Evolutionary conservation across 1,140 invertebrate genomes (phyloP).

Genomic region (Bombus pyrosoma): DNA sequence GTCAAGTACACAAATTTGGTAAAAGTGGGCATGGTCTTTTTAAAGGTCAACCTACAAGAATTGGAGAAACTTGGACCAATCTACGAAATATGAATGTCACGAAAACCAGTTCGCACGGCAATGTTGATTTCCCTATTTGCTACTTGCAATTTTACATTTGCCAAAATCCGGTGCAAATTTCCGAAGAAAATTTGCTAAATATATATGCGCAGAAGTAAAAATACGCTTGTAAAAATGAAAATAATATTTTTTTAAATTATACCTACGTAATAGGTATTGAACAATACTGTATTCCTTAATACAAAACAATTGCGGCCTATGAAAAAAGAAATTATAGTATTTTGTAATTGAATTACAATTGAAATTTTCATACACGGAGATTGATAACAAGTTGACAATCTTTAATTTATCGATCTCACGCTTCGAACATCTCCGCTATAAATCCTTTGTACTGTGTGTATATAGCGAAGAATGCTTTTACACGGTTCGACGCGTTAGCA

Average conservation of each 20-base stretch:
- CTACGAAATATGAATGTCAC: constrained; percentile 6
- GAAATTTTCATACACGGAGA: neutral
- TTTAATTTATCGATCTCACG: too few relatives aligned
- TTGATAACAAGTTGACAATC: neutral
- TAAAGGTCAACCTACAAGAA: neutral
- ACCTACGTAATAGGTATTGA: too few relatives aligned
- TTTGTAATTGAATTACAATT: neutral
- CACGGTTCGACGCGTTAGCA: constrained; percentile 61
- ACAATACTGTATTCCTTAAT: neutral
- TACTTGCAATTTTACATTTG: neutral
- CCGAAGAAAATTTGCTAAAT: neutral
- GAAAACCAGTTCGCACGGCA: constrained; percentile 29
- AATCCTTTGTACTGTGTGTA: constrained; percentile 11
- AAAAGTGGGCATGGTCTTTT: constrained; percentile 20
- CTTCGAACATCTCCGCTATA: neutral
- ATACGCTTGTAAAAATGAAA: neutral
- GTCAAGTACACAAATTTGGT: constrained; percentile 36
- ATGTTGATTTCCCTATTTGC: constrained; percentile 34
- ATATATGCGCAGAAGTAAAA: neutral
- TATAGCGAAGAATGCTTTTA: constrained; percentile 50
- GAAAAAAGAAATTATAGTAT: neutral
- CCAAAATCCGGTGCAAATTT: constrained; percentile 11
- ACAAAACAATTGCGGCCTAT: neutral
- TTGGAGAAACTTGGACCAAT: constrained; percentile 30
- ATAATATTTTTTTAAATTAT: neutral